Evolutionary conservation across 2,888 invertebrate genomes (phyloP).

Genomic region (Scelioninae gen. 2): DNA sequence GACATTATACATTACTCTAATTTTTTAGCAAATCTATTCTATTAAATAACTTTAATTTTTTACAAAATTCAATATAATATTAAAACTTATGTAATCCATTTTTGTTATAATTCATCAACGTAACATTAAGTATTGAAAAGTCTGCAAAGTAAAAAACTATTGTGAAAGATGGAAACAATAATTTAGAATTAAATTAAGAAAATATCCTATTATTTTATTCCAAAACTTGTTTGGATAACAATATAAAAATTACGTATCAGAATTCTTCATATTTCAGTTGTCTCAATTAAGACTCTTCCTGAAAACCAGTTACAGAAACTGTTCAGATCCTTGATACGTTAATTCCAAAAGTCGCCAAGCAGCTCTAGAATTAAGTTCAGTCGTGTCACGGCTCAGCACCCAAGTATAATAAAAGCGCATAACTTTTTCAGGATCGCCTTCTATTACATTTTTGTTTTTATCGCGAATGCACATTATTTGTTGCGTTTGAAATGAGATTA

Average conservation of each 20-base stretch:
- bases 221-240: conserved; percentile 24
- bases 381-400: conserved; percentile 97
- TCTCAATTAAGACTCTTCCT: too few species aligned
- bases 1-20: too few species aligned
- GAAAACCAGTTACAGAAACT: conserved; percentile 80
- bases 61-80: too few species aligned
- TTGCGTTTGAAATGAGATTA: conserved; percentile 96
- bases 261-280: too few species aligned
- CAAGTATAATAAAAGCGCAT: conserved; percentile 97
- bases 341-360: conserved; percentile 97
- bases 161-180: too few species aligned
- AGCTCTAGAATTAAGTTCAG: conserved; percentile 93
- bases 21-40: too few species aligned
- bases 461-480: conserved; percentile 97
- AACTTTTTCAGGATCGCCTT: conserved; percentile 96
- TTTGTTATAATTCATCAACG: too few species aligned
- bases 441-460: conserved; percentile 87
- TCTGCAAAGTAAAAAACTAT: too few species aligned
- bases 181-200: too few species aligned
- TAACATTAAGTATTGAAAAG: too few species aligned
- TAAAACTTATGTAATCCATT: too few species aligned
- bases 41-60: too few species aligned
- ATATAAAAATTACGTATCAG: not conserved
- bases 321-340: conserved; percentile 90
- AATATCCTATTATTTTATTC: conserved; percentile 18